Base-by-base conservation (phyloP, 2,113 vertebrate genomes). In the Pluvialis apricaria region DNA sequence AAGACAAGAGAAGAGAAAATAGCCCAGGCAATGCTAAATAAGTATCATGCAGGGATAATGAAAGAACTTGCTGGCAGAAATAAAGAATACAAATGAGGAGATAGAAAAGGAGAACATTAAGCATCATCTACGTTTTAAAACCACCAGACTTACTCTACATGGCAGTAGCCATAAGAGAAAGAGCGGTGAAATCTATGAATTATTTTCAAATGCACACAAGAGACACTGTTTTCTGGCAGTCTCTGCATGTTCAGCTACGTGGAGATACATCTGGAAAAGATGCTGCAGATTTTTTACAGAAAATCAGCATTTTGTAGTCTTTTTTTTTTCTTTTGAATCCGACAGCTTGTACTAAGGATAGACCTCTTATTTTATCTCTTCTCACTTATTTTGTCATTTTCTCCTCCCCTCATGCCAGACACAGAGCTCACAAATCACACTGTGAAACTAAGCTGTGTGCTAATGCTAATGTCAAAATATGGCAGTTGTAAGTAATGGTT, bases 51-150 rank as follows among this genome's bases (percentile, higher is more conserved):
- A 84, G 86, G 54, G 40, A 73, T 89, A 92, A 95, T 80, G 81
- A 89, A 82, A 94, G 45, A 87, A 92, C 49, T 85, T 80, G n/a
- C 66, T 89, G 77, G 32, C 54, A 95, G 82, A 95, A 94, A 89
- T 82, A 82, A 87, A 87, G 61, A 91, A 80, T 76, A 92, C 24
- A 73, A 94, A 95, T 73, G 45, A 90, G 58, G 21, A 32, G 19
- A 86, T 80, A 36, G 85, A 64, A 95, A 96, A 87, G 36, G 49
- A 94, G 75, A 97, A 87, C 54, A 71, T 82, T 60, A 92, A 62
- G 45, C 62, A 92, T 70, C 45, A 86, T 80, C 54, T 51, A 4
- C n/a, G 10, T 87, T 92, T 95, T 80, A 85, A 96, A 95, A 65
- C 9, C 49, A 82, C 10, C 45, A 81, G 89, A 36, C 22, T 36